A percentile compares a stretch with the other conserved stretches of the same genome.
phyloP scores from a whole-genome alignment of 2,797 vertebrate genomes.

The Phoeniculus purpureus region DNA sequence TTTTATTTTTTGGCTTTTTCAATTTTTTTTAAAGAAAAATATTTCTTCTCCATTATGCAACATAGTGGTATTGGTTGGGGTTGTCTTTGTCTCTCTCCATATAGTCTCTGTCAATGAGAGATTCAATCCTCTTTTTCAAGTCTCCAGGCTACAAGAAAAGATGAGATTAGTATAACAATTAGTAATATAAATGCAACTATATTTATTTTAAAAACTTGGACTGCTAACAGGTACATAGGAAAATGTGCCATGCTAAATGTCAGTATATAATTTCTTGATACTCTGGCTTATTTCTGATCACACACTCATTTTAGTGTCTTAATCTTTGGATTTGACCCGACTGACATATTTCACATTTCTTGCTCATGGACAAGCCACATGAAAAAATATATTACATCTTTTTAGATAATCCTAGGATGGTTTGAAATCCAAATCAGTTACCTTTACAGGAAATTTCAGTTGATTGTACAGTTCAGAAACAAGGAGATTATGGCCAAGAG shows the following conservation, averaged over 20 bases:
- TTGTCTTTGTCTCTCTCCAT: slow-evolving; percentile 96
- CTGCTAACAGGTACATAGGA: neutral
- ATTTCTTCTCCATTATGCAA: slow-evolving; percentile 83
- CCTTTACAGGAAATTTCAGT: slow-evolving; percentile 94
- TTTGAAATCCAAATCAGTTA: slow-evolving; percentile 48
- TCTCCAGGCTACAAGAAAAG: slow-evolving; percentile 87
- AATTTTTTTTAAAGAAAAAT: slow-evolving; percentile 2
- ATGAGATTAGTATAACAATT: neutral
- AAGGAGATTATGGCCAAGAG: slow-evolving; percentile 91
- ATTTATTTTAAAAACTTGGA: neutral
- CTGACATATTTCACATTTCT: neutral
- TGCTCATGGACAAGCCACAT: neutral
- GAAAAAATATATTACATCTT: neutral
- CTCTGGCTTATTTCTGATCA: neutral
- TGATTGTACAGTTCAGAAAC: slow-evolving; percentile 95
- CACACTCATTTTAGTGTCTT: neutral
- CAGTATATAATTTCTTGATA: neutral
- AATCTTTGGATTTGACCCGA: neutral
- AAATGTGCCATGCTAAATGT: neutral
- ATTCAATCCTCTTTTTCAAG: slow-evolving; percentile 95
- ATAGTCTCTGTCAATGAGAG: slow-evolving; percentile 96
- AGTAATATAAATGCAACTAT: neutral
- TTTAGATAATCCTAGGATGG: neutral
- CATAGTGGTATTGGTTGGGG: slow-evolving; percentile 95
- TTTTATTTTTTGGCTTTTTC: neutral